Conservation (phyloP, 2,113 vertebrate species). For the Eptesicus fuscus region DNA sequence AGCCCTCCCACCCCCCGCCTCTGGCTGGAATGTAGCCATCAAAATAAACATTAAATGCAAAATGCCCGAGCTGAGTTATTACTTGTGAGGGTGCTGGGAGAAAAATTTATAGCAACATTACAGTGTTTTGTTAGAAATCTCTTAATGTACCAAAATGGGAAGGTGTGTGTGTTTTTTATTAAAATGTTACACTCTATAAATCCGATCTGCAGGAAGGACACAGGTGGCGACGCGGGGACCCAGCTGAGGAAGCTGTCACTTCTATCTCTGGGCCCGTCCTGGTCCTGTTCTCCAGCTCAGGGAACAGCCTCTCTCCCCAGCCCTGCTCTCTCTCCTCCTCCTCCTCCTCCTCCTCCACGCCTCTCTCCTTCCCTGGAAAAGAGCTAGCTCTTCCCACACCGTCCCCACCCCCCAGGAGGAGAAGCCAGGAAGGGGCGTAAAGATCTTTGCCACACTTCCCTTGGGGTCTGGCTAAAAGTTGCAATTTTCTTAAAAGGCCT, state of each 20-base stretch:
- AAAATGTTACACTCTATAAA: slow-evolving; percentile 89
- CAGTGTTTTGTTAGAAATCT: slow-evolving; percentile 88
- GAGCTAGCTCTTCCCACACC: background rate
- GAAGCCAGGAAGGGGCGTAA: slow-evolving; percentile 9
- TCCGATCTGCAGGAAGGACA: slow-evolving; percentile 83
- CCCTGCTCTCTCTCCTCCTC: background rate
- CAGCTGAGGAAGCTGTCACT: slow-evolving; percentile 81
- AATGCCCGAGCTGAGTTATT: slow-evolving; percentile 86
- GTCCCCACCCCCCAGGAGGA: background rate
- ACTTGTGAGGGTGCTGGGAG: slow-evolving; percentile 86
- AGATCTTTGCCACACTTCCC: slow-evolving; percentile 41
- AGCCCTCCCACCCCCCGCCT: background rate
- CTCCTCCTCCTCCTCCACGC: background rate
- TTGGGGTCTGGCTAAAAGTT: slow-evolving; percentile 44
- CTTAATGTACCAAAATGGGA: slow-evolving; percentile 87
- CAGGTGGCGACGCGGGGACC: slow-evolving; percentile 84
- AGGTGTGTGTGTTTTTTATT: slow-evolving; percentile 88
- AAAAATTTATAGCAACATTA: slow-evolving; percentile 87
- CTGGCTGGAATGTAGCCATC: slow-evolving; percentile 84
- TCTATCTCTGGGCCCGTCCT: slow-evolving; percentile 57
- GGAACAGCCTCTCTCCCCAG: background rate
- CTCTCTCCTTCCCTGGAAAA: background rate
- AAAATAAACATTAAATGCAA: slow-evolving; percentile 88
- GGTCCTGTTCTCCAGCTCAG: slow-evolving; percentile 50
- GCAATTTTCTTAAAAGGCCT: slow-evolving; percentile 69